Conservation (phyloP, 2,888 invertebrate species). For the Sinodicranocentrus sp. region DNA sequence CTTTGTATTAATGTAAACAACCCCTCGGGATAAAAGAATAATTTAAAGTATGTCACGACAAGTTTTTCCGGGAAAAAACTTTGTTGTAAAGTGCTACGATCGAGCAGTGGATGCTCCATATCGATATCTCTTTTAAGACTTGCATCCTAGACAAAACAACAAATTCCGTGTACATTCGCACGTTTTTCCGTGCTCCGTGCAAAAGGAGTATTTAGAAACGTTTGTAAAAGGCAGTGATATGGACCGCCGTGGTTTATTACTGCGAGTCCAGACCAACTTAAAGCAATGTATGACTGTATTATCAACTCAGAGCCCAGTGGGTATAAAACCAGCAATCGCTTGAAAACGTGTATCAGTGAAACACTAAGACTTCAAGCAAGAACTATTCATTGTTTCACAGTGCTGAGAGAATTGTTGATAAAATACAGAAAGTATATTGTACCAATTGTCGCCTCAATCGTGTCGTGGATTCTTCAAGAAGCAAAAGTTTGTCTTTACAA, state of each 20-base stretch:
- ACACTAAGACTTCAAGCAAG: background rate
- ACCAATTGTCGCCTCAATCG: background rate
- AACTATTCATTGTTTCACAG: background rate
- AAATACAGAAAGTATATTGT: background rate
- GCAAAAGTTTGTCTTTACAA: background rate
- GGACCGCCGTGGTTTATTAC: background rate
- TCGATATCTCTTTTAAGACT: background rate
- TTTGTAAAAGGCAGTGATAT: background rate
- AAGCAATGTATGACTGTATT: conserved; percentile 1
- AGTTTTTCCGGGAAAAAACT: conserved; percentile 21
- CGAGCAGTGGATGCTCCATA: background rate
- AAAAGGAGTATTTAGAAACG: background rate
- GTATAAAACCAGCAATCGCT: background rate
- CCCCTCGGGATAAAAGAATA: background rate
- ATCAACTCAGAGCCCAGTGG: background rate
- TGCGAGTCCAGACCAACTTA: background rate
- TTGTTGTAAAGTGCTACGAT: background rate
- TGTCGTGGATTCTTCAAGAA: background rate
- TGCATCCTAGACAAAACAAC: background rate
- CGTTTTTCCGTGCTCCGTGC: background rate
- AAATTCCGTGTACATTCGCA: conserved; percentile 8
- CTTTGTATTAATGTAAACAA: background rate
- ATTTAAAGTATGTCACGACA: background rate
- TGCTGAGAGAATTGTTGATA: background rate
- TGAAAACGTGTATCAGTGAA: background rate